Evolutionary conservation across 2,113 vertebrate species (phyloP).

Genomic region (Paracanthobrama guichenoti): DNA sequence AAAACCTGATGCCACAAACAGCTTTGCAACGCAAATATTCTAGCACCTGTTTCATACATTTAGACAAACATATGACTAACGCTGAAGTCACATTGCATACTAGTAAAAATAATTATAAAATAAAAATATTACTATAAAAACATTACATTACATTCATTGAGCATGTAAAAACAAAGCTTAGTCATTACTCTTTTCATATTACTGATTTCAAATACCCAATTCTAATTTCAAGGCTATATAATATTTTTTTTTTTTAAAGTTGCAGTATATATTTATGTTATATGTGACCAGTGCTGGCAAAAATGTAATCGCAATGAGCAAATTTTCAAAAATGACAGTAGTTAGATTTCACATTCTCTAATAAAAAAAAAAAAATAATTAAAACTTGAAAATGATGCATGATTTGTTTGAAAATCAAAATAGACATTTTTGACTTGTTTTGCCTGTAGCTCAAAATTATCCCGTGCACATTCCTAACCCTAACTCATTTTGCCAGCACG

Average conservation of each 20-base stretch:
- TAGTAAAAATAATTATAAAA: neutral
- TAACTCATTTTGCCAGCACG: too few species aligned
- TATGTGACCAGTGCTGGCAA: too few species aligned
- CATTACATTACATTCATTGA: neutral
- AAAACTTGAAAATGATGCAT: too few species aligned
- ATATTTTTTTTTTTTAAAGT: neutral
- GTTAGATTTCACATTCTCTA: too few species aligned
- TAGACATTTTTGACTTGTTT: too few species aligned
- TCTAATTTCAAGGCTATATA: neutral
- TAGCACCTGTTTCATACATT: neutral
- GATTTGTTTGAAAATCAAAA: too few species aligned
- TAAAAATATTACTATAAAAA: neutral
- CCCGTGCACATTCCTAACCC: too few species aligned
- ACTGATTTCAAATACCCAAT: neutral
- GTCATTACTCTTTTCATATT: neutral
- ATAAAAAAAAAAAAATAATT: too few species aligned
- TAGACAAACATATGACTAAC: neutral
- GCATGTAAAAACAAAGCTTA: neutral
- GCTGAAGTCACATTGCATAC: neutral
- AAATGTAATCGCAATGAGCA: too few species aligned
- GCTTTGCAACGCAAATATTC: neutral
- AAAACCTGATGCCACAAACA: neutral
- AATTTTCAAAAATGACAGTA: too few species aligned
- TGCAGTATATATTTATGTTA: neutral
- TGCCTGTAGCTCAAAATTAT: too few species aligned